phyloP scores from a whole-genome alignment of 2,113 vertebrate genomes.

The Ochotona curzoniae region DNA sequence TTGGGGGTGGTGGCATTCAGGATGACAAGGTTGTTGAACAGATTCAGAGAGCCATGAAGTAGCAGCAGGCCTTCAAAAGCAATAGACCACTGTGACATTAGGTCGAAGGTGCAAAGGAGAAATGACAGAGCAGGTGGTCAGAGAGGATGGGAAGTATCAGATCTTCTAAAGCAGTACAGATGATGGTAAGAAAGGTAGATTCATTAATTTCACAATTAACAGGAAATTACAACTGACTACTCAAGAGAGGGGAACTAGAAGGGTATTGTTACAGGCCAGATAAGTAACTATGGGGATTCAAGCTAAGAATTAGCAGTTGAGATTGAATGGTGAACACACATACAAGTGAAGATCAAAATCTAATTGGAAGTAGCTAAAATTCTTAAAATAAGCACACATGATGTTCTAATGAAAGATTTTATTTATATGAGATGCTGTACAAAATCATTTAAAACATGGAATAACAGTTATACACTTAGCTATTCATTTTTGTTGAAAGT shows the following conservation, averaged over 20 bases:
- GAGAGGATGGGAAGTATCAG: not conserved
- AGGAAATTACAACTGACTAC: not conserved
- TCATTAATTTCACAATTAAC: slow-evolving; percentile 11
- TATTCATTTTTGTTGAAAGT: slow-evolving; percentile 61
- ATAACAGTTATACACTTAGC: slow-evolving; percentile 58
- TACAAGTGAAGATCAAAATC: slow-evolving; percentile 28
- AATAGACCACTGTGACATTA: not conserved
- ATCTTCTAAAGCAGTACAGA: not conserved
- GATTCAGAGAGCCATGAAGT: slow-evolving; percentile 20
- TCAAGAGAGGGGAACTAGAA: not conserved
- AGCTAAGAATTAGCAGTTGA: not conserved
- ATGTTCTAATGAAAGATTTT: slow-evolving; percentile 60
- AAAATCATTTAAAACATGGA: slow-evolving; percentile 62
- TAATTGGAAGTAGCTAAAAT: not conserved
- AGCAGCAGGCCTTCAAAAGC: not conserved
- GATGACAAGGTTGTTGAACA: not conserved
- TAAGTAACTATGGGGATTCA: not conserved
- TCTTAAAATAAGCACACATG: slow-evolving; percentile 34
- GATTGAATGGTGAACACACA: not conserved
- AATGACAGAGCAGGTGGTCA: not conserved
- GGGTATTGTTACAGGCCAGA: not conserved
- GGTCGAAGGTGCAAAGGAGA: not conserved
- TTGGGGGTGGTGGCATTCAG: not conserved
- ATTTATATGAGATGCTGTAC: slow-evolving; percentile 61
- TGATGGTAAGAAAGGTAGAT: not conserved